phyloP scores from a whole-genome alignment of 1,140 invertebrate species.

The Argopecten irradians region DNA sequence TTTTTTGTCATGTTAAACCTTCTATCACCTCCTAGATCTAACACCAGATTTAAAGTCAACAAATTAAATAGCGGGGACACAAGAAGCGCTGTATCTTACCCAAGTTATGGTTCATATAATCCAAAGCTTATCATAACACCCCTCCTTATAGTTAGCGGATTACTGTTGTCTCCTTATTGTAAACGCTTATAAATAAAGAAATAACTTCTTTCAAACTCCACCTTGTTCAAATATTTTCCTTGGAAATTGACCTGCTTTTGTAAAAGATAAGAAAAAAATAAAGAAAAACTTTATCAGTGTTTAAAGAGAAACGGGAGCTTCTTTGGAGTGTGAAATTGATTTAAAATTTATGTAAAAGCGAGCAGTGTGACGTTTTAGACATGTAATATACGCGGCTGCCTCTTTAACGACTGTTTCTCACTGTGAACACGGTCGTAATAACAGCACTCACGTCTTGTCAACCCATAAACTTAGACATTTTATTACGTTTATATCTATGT shows the following conservation, averaged over 20 bases:
- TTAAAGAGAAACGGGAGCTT: conserved; percentile 2
- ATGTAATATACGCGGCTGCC: neutral
- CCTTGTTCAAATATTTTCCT: conserved; percentile 18
- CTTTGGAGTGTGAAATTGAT: conserved; percentile 11
- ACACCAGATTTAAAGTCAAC: conserved; percentile 9
- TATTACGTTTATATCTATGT: neutral
- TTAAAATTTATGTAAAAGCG: neutral
- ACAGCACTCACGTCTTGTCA: neutral
- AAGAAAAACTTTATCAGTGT: neutral
- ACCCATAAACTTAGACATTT: neutral
- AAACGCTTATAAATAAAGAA: neutral
- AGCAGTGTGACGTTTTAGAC: neutral
- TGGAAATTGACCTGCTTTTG: neutral
- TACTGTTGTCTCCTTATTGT: neutral
- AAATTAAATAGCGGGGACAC: neutral
- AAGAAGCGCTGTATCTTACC: neutral
- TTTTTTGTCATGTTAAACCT: neutral
- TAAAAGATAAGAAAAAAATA: conserved; percentile 18
- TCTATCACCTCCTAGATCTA: neutral
- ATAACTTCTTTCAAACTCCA: neutral
- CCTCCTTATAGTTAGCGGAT: neutral
- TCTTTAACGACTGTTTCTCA: neutral
- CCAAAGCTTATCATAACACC: conserved; percentile 22
- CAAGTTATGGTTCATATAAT: neutral
- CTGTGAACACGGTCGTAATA: neutral